Evolutionary conservation across 2,113 vertebrate genomes (phyloP), one percentile per base, ranked within the genome.

Genomic region (Lophius piscatorius): DNA sequence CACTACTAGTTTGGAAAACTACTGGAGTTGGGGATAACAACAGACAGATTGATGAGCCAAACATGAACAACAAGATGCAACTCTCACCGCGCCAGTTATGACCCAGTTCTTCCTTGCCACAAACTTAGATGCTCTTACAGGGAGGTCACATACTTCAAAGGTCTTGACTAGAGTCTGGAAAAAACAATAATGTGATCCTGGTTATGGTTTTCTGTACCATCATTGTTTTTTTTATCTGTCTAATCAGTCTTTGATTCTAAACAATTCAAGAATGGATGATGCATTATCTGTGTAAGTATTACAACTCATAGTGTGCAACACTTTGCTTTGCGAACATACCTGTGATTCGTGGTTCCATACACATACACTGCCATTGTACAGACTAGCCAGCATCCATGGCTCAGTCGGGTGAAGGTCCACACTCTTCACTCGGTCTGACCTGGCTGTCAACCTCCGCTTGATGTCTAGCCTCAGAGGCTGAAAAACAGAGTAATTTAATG

Each of bases 301-400:
- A 9, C 2, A 16, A 3, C 16, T 0, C 4, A 10, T 29, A 2
- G 13, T 3, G 6, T 7, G 3, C 0, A 17, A 12, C 4, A 12
- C 4, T 6, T 4, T 12, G 17, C 5, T n/a, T 1, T 21, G 4
- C 11, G 22, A 42, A 48, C 59, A 4, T 80, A 98, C 97, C 93
- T 99, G 97, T 39, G 95, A 95, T 86, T 99, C 96, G 20, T 99
- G 97, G 89, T 99, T 99, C 97, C 97, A 99, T 23, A 99, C 97
- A 7, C 96, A 98, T 35, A 99, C 96, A 0, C 96, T 99, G 76
- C 96, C 97, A 16, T 98, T 99, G 86, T 99, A 99, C 18, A 99
- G 91, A 82, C 97, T 99, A 18, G 96, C 97, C 84, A 99, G 74
- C 97, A 99, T 99, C 97, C 97, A 99, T 69, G 97, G 95, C 70